Evolutionary conservation across 2,888 invertebrate genomes (phyloP).

Genomic region (Tiliacea citrago): DNA sequence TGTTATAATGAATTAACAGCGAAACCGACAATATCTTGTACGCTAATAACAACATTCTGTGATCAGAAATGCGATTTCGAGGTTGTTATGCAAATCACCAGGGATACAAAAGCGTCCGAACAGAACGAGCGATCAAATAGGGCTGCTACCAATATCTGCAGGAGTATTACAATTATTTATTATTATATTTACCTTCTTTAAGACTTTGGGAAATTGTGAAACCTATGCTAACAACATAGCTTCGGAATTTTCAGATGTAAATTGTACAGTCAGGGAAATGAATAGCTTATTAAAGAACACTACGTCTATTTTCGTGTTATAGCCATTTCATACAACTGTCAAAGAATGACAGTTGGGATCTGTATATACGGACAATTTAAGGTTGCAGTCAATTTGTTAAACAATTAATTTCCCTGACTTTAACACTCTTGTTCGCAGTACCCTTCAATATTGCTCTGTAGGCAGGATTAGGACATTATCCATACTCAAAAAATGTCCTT

Average conservation of each 20-base stretch:
- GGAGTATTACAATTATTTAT: background rate
- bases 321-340: background rate
- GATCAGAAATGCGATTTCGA: constrained; percentile 29
- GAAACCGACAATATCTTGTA: background rate
- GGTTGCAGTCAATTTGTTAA: background rate
- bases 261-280: background rate
- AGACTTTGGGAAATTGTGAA: background rate
- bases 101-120: constrained; percentile 35
- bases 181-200: background rate
- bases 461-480: background rate
- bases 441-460: background rate
- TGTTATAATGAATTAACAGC: background rate
- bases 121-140: constrained; percentile 25
- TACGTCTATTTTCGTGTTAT: background rate
- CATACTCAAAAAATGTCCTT: background rate
- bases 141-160: constrained; percentile 18
- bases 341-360: background rate
- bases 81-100: constrained; percentile 43
- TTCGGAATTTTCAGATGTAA: background rate
- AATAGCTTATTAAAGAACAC: background rate
- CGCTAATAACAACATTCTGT: constrained; percentile 31
- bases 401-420: background rate
- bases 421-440: background rate
- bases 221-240: background rate
- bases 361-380: background rate